phyloP scores from a whole-genome alignment of 35 echinoderm and acorn worm genomes.

The Lytechinus pictus region DNA sequence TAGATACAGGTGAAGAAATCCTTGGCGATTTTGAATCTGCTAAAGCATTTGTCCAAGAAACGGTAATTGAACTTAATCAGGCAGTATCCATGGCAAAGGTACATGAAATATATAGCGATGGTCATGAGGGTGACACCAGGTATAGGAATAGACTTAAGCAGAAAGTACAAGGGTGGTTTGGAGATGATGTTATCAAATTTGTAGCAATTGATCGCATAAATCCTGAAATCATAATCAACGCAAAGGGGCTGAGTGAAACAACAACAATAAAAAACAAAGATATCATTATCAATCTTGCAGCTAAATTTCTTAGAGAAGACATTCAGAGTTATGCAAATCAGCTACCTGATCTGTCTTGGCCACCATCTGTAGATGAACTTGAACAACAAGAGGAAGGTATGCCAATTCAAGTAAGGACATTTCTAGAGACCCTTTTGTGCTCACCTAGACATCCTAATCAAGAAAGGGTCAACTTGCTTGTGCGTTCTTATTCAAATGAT shows the following conservation, averaged over 20 bases:
- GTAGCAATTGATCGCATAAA: constrained; percentile 58
- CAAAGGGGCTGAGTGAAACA: constrained; percentile 59
- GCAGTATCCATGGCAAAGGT: constrained; percentile 56
- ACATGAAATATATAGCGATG: constrained; percentile 60
- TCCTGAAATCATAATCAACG: constrained; percentile 50
- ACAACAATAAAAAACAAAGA: constrained; percentile 58
- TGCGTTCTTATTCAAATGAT: constrained; percentile 48
- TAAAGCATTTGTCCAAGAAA: constrained; percentile 40
- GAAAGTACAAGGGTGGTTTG: constrained; percentile 10
- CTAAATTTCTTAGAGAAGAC: constrained; percentile 58
- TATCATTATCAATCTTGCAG: constrained; percentile 54
- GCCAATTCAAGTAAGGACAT: constrained; percentile 37
- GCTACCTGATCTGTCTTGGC: constrained; percentile 51
- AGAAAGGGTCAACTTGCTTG: too few relatives aligned
- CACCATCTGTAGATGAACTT: constrained; percentile 47
- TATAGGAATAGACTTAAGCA: constrained; percentile 26
- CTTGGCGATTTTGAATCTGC: background rate
- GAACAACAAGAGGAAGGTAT: constrained; percentile 48
- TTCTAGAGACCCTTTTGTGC: constrained; percentile 45
- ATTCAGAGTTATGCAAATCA: constrained; percentile 55
- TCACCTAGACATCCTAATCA: constrained; percentile 25
- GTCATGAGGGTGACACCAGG: constrained; percentile 30
- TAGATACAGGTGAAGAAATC: too few relatives aligned
- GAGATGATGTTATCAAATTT: constrained; percentile 42
- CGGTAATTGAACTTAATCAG: constrained; percentile 57